Percentiles rank a stretch among this genome's conserved stretches.
Conservation (phyloP, 2,113 vertebrate species). For the Colinus virginianus region DNA sequence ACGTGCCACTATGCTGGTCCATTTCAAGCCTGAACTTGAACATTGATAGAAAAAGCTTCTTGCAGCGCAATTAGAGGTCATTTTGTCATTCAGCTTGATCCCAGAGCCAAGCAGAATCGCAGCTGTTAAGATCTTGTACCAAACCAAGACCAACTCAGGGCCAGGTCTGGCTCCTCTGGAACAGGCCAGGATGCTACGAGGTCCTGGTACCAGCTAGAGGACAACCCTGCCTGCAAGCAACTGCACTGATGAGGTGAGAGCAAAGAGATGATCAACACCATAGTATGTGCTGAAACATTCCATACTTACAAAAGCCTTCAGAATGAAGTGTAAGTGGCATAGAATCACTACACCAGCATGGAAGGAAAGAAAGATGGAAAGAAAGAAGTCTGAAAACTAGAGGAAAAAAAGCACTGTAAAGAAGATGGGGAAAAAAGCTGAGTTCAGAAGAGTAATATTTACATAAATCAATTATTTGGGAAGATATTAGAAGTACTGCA, state of each 20-base stretch:
- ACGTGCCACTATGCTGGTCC: fast-evolving
- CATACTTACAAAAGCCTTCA: neutral
- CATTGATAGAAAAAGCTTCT: neutral
- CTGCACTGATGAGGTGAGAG: neutral
- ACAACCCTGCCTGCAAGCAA: neutral
- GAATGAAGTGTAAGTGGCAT: neutral
- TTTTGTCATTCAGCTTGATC: neutral
- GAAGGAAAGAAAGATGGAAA: neutral
- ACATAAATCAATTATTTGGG: neutral
- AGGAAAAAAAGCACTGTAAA: neutral
- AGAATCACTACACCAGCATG: neutral
- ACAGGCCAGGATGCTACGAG: neutral
- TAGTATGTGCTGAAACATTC: fast-evolving
- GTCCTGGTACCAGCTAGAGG: neutral
- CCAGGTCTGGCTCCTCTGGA: neutral
- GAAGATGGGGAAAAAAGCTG: neutral
- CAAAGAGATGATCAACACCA: neutral
- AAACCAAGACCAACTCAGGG: neutral
- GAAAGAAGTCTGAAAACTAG: neutral
- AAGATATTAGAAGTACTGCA: neutral
- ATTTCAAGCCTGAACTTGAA: neutral
- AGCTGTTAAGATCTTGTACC: neutral
- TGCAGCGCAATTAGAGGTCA: neutral
- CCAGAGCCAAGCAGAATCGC: neutral
- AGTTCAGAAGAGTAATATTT: neutral